Evolutionary conservation across 2,797 vertebrate species (phyloP), one percentile per base, ranked within the genome.

Genomic region (Paedocypris micromegethes): DNA sequence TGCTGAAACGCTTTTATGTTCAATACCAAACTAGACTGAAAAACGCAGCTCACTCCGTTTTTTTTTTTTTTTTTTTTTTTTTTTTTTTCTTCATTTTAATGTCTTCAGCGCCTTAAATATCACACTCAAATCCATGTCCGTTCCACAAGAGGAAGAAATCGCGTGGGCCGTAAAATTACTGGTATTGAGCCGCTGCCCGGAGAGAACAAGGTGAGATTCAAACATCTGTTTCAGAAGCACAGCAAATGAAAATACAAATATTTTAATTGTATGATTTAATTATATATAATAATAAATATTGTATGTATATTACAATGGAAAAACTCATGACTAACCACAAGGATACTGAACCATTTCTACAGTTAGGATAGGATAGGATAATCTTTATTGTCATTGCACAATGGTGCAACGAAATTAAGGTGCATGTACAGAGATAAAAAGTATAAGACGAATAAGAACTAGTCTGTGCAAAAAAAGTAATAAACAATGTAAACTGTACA

Each of bases 121-220:
- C 95, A 98, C 81, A 99, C 97, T 2, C 97, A 99, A 82, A 99
- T 99, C 78, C 97, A 99, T 0, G 96, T 98, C 47, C 90, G 96
- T 70, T 99, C 97, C 68, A 99, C 95, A 37, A 91, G 97, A 83
- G 96, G 96, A n/a, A 88, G 96, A 76, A 99, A 99, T 77, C 92
- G 94, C 74, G 95, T 98, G n/a, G 96, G 97, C 68, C 94, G 96
- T 58, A 98, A 99, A 88, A 99, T 99, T 79, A 99, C 96, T 3
- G 96, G 96, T 64, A 99, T 99, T 73, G 97, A 99, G 75, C 97
- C 97, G 64, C 86, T 99, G 77, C 96, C 97, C 46, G 97, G 96
- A 80, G 97, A 99, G 85, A 99, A 97, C 72, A 99, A 99, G 93
- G 97, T 98, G 87, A 48, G 39, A 23, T 23, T 23, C 23, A 23